A percentile compares a stretch with the other conserved stretches of the same genome.
phyloP scores from a whole-genome alignment of 2,888 invertebrate genomes.

The Zele albiditarsus region DNA sequence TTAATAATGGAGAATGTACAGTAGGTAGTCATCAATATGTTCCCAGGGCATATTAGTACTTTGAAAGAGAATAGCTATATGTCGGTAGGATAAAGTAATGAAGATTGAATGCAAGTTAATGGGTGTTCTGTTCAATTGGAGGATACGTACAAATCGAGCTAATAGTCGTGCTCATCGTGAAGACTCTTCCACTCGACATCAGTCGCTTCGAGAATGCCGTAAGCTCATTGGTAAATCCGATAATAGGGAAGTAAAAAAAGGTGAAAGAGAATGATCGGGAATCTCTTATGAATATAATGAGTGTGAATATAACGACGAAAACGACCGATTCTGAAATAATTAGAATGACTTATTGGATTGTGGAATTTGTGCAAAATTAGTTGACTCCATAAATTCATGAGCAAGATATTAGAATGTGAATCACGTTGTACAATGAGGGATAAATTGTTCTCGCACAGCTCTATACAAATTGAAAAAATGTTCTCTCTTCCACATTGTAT shows the following conservation, averaged over 20 bases:
- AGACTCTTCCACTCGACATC: constrained; percentile 57
- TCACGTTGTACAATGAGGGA: constrained; percentile 15
- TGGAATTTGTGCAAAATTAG: constrained; percentile 34
- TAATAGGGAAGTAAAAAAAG: background rate
- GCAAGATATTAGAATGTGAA: constrained; percentile 23
- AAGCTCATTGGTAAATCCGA: constrained; percentile 51
- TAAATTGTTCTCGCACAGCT: constrained; percentile 4
- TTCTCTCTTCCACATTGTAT: background rate
- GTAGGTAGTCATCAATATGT: too few species aligned
- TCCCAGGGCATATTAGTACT: too few species aligned
- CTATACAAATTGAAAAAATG: background rate
- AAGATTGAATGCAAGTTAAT: background rate
- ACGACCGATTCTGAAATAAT: constrained; percentile 32
- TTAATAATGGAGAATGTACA: too few species aligned
- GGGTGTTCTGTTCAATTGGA: constrained; percentile 26
- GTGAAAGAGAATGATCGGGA: background rate
- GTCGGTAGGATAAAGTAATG: background rate
- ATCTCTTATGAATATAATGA: constrained; percentile 20
- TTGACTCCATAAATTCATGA: constrained; percentile 1
- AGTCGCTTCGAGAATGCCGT: constrained; percentile 58
- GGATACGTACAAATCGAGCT: constrained; percentile 25
- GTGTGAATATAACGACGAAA: constrained; percentile 4
- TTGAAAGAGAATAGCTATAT: background rate
- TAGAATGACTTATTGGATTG: constrained; percentile 36
- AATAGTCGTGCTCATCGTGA: constrained; percentile 47